A percentile compares a stretch with the other conserved stretches of the same genome.
Conservation (phyloP, 2,888 invertebrate genomes). For the Meteorus colon region DNA sequence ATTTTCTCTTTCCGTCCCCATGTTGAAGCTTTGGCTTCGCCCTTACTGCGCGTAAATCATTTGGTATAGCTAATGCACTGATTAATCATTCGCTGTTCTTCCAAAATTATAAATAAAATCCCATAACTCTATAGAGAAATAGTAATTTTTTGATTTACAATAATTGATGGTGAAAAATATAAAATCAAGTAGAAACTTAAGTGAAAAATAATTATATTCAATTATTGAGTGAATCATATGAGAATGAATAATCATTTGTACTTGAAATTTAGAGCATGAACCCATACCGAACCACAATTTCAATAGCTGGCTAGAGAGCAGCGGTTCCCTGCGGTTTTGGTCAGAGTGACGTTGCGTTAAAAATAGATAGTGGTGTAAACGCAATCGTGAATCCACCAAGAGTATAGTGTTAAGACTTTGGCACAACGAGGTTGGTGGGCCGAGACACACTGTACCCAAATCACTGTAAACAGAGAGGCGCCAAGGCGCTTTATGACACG, state of each 20-base stretch:
- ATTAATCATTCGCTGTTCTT: slow-evolving; percentile 35
- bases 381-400: slow-evolving; percentile 29
- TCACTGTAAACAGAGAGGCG: slow-evolving; percentile 75
- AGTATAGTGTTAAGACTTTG: slow-evolving; percentile 42
- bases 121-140: not conserved
- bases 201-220: not conserved
- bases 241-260: not conserved
- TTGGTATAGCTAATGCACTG: slow-evolving; percentile 13
- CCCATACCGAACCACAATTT: slow-evolving; percentile 22
- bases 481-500: slow-evolving; percentile 75
- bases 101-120: not conserved
- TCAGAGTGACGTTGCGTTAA: slow-evolving; percentile 34
- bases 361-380: slow-evolving; percentile 38
- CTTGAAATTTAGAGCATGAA: not conserved
- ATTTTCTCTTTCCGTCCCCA: slow-evolving; percentile 44
- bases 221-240: not conserved
- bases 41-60: not conserved
- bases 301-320: slow-evolving; percentile 9
- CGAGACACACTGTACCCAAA: slow-evolving; percentile 52
- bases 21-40: slow-evolving; percentile 27
- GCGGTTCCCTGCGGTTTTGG: slow-evolving; percentile 30
- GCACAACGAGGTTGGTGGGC: slow-evolving; percentile 55
- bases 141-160: not conserved
- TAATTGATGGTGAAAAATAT: too few species aligned
- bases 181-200: not conserved